These are phyloP conservation scores for Leucozona laternaria DNA, from an alignment of 2,888 invertebrate species.

Conservation along the genomic window DNA sequence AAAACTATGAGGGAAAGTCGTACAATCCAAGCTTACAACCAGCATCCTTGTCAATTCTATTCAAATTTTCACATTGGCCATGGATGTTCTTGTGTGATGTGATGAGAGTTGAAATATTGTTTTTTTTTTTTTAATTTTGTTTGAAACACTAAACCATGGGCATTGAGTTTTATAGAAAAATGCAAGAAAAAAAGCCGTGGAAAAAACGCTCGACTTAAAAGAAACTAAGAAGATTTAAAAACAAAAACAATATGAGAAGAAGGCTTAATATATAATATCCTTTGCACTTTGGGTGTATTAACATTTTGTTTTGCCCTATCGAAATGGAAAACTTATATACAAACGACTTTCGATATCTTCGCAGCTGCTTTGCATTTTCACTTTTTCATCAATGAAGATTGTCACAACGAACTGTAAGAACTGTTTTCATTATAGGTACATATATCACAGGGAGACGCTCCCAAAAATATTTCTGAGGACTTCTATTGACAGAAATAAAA, in stretches of 20 bases:
- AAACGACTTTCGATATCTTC: not conserved
- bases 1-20: slow-evolving; percentile 64
- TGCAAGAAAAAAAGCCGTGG: not conserved
- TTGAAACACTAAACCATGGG: slow-evolving; percentile 50
- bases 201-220: not conserved
- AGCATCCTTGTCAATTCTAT: slow-evolving; percentile 64
- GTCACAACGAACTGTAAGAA: not conserved
- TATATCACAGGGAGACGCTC: not conserved
- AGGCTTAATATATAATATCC: not conserved
- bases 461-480: not conserved
- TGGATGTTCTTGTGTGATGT: slow-evolving; percentile 24
- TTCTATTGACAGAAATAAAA: not conserved
- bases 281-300: slow-evolving; percentile 2
- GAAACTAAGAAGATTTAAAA: slow-evolving; percentile 1
- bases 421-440: not conserved
- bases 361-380: not conserved
- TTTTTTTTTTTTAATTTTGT: slow-evolving; percentile 4
- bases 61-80: slow-evolving; percentile 67
- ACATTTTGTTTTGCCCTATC: not conserved
- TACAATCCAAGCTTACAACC: slow-evolving; percentile 67
- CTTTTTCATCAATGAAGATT: slow-evolving; percentile 8
- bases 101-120: slow-evolving; percentile 23
- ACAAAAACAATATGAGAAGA: not conserved
- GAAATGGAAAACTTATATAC: not conserved
- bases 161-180: slow-evolving; percentile 49